Evolutionary conservation across 1,140 invertebrate genomes (phyloP).

Genomic region (Brachionus manjavacas): DNA sequence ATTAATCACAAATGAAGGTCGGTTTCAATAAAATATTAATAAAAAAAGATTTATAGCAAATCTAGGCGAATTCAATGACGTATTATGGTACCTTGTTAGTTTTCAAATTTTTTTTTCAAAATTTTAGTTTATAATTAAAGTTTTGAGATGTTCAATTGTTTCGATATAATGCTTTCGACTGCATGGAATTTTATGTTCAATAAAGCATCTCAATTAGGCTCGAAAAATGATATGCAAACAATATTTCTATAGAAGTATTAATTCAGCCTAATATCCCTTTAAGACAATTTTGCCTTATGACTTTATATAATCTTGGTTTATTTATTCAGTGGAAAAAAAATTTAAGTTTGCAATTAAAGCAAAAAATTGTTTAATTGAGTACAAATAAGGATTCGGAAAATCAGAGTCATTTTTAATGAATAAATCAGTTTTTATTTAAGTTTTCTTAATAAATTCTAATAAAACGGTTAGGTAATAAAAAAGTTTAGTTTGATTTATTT

Average conservation of each 20-base stretch:
- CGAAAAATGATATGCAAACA: background rate
- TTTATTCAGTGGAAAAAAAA: constrained; percentile 26
- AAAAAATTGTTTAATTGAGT: constrained; percentile 26
- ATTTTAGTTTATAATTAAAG: background rate
- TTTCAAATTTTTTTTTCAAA: background rate
- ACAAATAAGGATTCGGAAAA: constrained; percentile 15
- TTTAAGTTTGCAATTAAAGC: constrained; percentile 27
- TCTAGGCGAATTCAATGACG: background rate
- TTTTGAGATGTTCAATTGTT: background rate
- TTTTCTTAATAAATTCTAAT: constrained; percentile 2
- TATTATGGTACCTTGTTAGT: background rate
- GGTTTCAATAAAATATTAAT: background rate
- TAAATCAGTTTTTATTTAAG: constrained; percentile 4
- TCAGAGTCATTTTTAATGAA: background rate
- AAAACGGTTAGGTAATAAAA: background rate
- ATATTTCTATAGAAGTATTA: background rate
- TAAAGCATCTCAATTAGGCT: background rate
- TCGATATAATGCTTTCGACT: background rate
- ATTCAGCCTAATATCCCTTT: background rate
- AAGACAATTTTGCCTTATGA: background rate
- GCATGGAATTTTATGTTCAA: background rate
- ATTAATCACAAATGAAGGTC: background rate
- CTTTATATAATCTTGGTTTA: background rate
- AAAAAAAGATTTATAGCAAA: background rate
- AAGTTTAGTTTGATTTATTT: background rate